Conservation (phyloP, 2,888 invertebrate genomes). For the Rhabditoides inermis region DNA sequence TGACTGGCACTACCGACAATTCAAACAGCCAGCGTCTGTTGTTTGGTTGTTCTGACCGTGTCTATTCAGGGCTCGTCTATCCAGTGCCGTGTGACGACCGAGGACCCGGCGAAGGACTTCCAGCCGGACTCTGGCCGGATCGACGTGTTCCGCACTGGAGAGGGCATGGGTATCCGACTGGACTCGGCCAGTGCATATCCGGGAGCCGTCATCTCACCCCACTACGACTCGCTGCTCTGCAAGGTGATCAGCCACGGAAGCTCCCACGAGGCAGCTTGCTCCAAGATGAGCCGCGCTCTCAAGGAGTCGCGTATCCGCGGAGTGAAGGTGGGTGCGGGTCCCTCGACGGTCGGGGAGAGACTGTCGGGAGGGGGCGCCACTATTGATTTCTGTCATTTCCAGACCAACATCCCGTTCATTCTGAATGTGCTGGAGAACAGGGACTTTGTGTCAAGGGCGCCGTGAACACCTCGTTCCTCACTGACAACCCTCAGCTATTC, state of each 20-base stretch:
- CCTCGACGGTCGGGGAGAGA: too few species aligned
- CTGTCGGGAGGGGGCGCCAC: too few species aligned
- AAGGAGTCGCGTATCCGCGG: slow-evolving; percentile 91
- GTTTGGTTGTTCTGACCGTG: too few species aligned
- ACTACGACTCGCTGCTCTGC: slow-evolving; percentile 89
- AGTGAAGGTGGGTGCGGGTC: slow-evolving; percentile 67
- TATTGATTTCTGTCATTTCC: too few species aligned
- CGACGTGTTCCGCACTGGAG: slow-evolving; percentile 79
- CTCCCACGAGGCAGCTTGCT: slow-evolving; percentile 76
- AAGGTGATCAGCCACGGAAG: slow-evolving; percentile 87
- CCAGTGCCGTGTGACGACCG: slow-evolving; percentile 93
- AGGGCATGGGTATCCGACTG: slow-evolving; percentile 95
- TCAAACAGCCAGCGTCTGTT: too few species aligned
- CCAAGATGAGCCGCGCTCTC: slow-evolving; percentile 88
- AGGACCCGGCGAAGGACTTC: slow-evolving; percentile 90
- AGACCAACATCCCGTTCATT: slow-evolving; percentile 92
- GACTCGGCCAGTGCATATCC: slow-evolving; percentile 92
- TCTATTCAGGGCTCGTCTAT: slow-evolving; percentile 70
- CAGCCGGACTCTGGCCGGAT: slow-evolving; percentile 93
- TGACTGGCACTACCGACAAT: too few species aligned
- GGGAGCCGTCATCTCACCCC: slow-evolving; percentile 86
- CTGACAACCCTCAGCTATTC: slow-evolving; percentile 89
- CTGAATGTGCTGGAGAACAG: slow-evolving; percentile 88
- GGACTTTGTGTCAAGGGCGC: too few species aligned
- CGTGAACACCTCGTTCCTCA: too few species aligned